A percentile compares a stretch with the other conserved stretches of the same genome.
phyloP scores from a whole-genome alignment of 2,797 vertebrate species.

The Trematocara caparti region DNA sequence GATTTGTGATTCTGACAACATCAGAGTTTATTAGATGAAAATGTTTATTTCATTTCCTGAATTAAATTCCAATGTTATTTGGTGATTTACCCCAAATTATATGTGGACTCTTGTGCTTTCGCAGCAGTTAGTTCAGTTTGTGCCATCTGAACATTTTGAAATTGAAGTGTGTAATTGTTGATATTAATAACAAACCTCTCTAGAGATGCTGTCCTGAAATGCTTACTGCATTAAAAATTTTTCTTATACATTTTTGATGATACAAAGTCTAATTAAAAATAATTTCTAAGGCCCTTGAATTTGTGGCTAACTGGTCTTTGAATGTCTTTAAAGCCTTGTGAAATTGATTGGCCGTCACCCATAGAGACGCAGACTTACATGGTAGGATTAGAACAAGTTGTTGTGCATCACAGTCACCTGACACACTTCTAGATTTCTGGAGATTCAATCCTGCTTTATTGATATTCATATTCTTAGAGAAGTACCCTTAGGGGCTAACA shows the following conservation, averaged over 20 bases:
- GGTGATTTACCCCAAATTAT: not conserved
- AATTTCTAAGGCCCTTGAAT: not conserved
- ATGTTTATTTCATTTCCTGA: not conserved
- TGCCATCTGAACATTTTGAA: not conserved
- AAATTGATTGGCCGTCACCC: slow-evolving; percentile 21
- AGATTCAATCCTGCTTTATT: not conserved
- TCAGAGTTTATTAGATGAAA: not conserved
- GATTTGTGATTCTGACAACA: not conserved
- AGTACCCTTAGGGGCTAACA: not conserved
- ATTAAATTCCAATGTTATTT: not conserved
- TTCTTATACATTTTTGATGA: not conserved
- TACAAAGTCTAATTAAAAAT: not conserved
- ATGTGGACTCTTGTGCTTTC: not conserved
- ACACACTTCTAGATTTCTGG: not conserved
- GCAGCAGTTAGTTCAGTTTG: not conserved
- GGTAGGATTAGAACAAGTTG: not conserved
- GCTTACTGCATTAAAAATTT: not conserved
- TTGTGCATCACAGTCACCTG: not conserved
- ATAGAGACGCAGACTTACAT: not conserved
- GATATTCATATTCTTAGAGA: not conserved
- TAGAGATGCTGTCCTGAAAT: not conserved
- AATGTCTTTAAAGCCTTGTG: slow-evolving; percentile 14
- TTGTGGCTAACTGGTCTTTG: not conserved
- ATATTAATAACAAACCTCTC: not conserved
- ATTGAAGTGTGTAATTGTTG: not conserved